Evolutionary conservation across 2,888 invertebrate species (phyloP), one percentile per base, ranked within the genome.

Genomic region (Eilema depressum): DNA sequence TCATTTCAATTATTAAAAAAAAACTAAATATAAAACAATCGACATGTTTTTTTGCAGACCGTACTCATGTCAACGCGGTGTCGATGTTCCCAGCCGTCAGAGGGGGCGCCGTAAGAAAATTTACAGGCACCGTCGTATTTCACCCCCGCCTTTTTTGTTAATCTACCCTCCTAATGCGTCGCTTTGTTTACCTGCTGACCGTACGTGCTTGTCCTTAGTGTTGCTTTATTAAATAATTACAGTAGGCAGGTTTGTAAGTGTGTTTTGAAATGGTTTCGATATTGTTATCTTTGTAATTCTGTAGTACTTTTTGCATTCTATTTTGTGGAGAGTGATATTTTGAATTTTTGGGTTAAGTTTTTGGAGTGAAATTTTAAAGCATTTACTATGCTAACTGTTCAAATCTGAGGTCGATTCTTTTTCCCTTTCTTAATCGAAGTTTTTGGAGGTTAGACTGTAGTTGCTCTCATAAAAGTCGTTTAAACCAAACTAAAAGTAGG

Each of bases 161-260:
- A 95, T 95, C 94, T 93, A 92, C 93, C 94, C 93, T 91, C 92
- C 89, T 94, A 94, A 95, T 94, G 94, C 91, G 92, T 90, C 92
- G 93, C 93, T 92, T 92, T 95, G 94, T 94, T 95, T 94, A 94
- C 93, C 93, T 94, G 92, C 93, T 94, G 94, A 93, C 93, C 94
- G 92, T 92, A 91, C 91, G 85, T 83, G 72, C 69, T 69, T 63
- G 84, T 81, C 83, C 83, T 87, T 86, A 85, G 85, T 83, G 78
- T 75, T 80, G 63, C 69, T 75, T 77, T 78, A 81, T 79, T 83
- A 74, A 78, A 82, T 83, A 76, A 82, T 82, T 80, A 77, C 69
- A 74, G 69, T 73, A 59, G 30, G 33, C 60, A 63, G 63, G 56
- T n/a, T 37, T 37, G 61, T 68, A 30, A 70, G 73, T 71, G 67